phyloP scores from a whole-genome alignment of 2,797 vertebrate species.

The Nasua narica region DNA sequence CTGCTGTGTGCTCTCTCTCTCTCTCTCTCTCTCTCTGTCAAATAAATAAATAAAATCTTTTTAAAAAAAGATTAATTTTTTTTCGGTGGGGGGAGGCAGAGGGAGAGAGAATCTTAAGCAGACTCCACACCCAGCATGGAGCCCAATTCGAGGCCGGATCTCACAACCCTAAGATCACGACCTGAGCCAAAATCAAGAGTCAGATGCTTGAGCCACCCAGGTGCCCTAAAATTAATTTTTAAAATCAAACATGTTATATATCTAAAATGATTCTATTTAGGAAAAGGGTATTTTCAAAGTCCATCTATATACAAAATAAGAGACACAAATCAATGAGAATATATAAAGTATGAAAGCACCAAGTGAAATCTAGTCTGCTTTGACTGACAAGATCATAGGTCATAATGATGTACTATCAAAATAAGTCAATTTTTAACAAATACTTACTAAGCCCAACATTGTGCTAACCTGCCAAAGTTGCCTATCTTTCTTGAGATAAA shows the following conservation, averaged over 20 bases:
- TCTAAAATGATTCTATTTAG: conserved; percentile 29
- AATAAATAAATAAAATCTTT: too few relatives aligned
- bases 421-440: conserved; percentile 23
- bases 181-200: too few relatives aligned
- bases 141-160: too few relatives aligned
- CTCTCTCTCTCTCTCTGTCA: too few relatives aligned
- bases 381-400: conserved; percentile 18
- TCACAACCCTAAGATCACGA: too few relatives aligned
- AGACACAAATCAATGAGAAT: neutral
- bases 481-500: neutral
- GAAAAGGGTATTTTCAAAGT: conserved; percentile 27
- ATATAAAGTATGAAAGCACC: conserved; percentile 3
- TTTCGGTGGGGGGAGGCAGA: too few relatives aligned
- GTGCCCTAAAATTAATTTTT: neutral
- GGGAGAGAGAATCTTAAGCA: too few relatives aligned
- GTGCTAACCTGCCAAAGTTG: neutral
- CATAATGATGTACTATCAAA: conserved; percentile 1
- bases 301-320: conserved; percentile 9
- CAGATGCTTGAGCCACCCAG: too few relatives aligned
- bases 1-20: too few relatives aligned
- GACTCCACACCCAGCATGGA: too few relatives aligned
- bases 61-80: too few relatives aligned
- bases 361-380: neutral
- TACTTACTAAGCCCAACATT: neutral
- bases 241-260: neutral